These are phyloP conservation scores for Mycogona germanica DNA, from an alignment of 2,888 invertebrate genomes.

Conservation along the genomic window DNA sequence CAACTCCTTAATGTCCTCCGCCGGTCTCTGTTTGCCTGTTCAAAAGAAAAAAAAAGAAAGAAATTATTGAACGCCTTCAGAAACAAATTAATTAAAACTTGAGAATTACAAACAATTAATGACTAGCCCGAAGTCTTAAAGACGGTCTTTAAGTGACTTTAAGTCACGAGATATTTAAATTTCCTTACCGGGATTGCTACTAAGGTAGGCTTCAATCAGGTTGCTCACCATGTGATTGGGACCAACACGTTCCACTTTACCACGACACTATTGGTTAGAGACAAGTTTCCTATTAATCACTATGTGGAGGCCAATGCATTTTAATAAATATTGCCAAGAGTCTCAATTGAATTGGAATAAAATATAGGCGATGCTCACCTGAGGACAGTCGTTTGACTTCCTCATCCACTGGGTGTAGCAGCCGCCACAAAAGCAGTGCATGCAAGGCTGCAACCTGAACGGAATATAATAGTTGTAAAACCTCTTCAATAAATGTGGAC, in stretches of 20 bases:
- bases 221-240: slow-evolving; percentile 6
- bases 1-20: no score
- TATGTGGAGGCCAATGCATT: not conserved
- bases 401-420: slow-evolving; percentile 6
- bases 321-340: not conserved
- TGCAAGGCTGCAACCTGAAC: slow-evolving; percentile 7
- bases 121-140: no score
- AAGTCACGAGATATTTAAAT: not conserved
- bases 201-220: slow-evolving; percentile 1
- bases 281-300: not conserved
- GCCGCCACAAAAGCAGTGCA: slow-evolving; percentile 7
- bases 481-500: not conserved
- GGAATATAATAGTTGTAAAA: not conserved
- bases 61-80: not conserved
- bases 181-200: slow-evolving; percentile 2
- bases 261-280: not conserved
- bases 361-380: not conserved
- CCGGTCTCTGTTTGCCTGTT: not conserved
- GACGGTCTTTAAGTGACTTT: no score
- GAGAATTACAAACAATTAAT: not conserved
- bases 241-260: not conserved
- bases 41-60: not conserved
- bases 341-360: not conserved
- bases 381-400: slow-evolving; percentile 1
- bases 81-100: not conserved